A percentile compares a stretch with the other conserved stretches of the same genome.
Conservation (phyloP, 2,888 invertebrate species). For the Acronicta psi region DNA sequence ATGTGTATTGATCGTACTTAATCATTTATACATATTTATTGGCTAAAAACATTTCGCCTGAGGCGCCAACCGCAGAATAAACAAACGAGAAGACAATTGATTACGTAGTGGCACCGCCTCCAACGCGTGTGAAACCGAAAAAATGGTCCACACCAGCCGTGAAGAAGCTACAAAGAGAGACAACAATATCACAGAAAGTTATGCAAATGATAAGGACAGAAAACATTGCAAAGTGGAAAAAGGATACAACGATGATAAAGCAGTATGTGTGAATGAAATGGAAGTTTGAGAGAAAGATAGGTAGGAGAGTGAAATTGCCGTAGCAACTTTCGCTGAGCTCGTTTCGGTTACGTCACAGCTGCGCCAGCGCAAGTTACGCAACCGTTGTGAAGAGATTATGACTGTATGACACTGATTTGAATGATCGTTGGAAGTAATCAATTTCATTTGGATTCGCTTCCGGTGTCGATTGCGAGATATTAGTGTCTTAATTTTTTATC, state of each 20-base stretch:
- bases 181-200: conserved; percentile 61
- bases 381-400: conserved; percentile 80
- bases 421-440: conserved; percentile 80
- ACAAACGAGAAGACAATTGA: conserved; percentile 78
- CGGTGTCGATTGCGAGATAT: conserved; percentile 62
- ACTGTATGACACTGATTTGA: conserved; percentile 85
- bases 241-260: conserved; percentile 59
- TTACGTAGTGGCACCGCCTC: conserved; percentile 78
- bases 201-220: conserved; percentile 65
- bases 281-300: conserved; percentile 76
- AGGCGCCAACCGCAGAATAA: conserved; percentile 58
- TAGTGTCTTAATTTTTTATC: conserved; percentile 37
- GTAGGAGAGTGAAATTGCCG: conserved; percentile 85
- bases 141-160: conserved; percentile 75
- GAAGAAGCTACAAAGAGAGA: conserved; percentile 78
- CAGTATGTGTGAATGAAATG: conserved; percentile 67
- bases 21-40: conserved; percentile 55
- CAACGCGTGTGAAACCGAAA: conserved; percentile 81
- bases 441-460: conserved; percentile 75
- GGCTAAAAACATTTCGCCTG: conserved; percentile 57
- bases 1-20: conserved; percentile 48
- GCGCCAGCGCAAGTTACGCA: conserved; percentile 75
- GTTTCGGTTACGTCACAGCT: conserved; percentile 84
- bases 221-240: conserved; percentile 63
- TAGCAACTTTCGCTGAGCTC: conserved; percentile 86